phyloP scores from a whole-genome alignment of 1,140 invertebrate species.

The Drosophila pseudoobscura region DNA sequence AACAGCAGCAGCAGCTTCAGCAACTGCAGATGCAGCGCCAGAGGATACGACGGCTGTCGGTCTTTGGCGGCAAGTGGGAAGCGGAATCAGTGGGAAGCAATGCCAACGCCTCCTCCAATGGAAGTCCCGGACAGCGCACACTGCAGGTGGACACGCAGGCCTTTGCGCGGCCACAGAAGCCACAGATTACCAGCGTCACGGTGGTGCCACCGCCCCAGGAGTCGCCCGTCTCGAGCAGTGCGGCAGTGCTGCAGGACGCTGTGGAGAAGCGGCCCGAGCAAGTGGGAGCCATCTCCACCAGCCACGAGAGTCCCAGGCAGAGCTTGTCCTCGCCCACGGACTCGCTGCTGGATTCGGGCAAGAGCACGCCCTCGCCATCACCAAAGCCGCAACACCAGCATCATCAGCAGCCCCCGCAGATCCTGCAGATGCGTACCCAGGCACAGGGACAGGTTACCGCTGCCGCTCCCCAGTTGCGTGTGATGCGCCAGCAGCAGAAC shows the following conservation, averaged over 20 bases:
- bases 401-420: slow-evolving; percentile 32
- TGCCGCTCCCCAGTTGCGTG: slow-evolving; percentile 84
- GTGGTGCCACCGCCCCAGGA: slow-evolving; percentile 71
- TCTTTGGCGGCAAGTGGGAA: slow-evolving; percentile 63
- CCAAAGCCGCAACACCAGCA: slow-evolving; percentile 54
- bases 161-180: slow-evolving; percentile 58
- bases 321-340: slow-evolving; percentile 74
- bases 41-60: slow-evolving; percentile 54
- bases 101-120: neutral
- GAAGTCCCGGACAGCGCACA: neutral
- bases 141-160: slow-evolving; percentile 49
- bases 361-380: slow-evolving; percentile 53
- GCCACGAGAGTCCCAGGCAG: slow-evolving; percentile 76
- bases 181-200: slow-evolving; percentile 56
- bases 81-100: slow-evolving; percentile 24
- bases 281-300: slow-evolving; percentile 81
- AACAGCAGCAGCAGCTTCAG: slow-evolving; percentile 37
- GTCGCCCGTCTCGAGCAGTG: slow-evolving; percentile 81
- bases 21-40: slow-evolving; percentile 56
- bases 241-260: slow-evolving; percentile 19
- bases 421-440: slow-evolving; percentile 44
- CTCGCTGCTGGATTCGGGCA: slow-evolving; percentile 62
- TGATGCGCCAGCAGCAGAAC: slow-evolving; percentile 34
- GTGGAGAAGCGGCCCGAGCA: slow-evolving; percentile 74
- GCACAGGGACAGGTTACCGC: slow-evolving; percentile 88